Percentiles rank a stretch among this genome's conserved stretches.
Conservation (phyloP, 2,113 vertebrate species). For the Terrapene triunguis region DNA sequence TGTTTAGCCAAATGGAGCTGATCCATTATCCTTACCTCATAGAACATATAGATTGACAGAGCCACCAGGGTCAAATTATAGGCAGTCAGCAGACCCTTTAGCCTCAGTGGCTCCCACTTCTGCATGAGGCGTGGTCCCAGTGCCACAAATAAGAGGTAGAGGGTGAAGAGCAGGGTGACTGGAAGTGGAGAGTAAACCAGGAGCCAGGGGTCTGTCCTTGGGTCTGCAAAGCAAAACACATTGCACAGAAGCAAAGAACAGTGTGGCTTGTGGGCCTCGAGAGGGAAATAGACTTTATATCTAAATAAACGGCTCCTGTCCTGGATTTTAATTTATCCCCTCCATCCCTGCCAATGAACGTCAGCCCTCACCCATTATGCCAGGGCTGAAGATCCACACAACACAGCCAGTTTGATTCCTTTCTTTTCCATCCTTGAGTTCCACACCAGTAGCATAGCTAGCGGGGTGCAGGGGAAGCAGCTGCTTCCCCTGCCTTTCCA, state of each 20-base stretch:
- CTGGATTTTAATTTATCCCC: background rate
- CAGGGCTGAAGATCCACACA: too few relatives aligned
- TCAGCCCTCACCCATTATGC: too few relatives aligned
- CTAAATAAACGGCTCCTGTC: background rate
- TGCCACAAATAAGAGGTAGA: conserved; percentile 74
- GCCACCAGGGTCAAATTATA: conserved; percentile 79
- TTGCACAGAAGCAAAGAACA: background rate
- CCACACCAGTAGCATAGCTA: too few relatives aligned
- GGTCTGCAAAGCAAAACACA: conserved; percentile 71
- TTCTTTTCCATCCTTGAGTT: background rate
- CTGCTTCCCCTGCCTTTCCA: too few relatives aligned
- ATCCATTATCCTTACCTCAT: conserved; percentile 72
- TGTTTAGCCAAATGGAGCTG: background rate
- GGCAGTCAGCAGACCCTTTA: conserved; percentile 71
- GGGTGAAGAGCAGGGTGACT: conserved; percentile 66
- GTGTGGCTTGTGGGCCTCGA: background rate
- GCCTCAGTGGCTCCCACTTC: conserved; percentile 55
- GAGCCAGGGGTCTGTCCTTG: conserved; percentile 79
- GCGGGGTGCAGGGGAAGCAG: too few relatives aligned
- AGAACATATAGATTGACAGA: conserved; percentile 81
- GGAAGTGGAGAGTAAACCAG: conserved; percentile 79
- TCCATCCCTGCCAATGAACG: background rate
- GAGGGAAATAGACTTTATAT: background rate
- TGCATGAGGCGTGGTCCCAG: conserved; percentile 72
- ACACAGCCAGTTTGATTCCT: too few relatives aligned